Evolutionary conservation across 2,113 vertebrate species (phyloP).

Genomic region (Monopterus albus): DNA sequence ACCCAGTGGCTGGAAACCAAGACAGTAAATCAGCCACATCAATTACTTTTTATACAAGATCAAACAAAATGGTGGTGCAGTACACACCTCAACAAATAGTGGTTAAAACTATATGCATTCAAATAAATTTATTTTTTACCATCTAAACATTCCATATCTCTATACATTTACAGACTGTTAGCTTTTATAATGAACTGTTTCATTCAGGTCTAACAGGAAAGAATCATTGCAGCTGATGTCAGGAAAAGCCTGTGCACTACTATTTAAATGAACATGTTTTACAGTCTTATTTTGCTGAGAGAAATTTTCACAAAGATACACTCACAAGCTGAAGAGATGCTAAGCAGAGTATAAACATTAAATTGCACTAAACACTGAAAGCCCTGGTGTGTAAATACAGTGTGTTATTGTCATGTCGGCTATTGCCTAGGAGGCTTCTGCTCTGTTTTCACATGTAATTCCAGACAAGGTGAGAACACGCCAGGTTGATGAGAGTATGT

Average conservation of each 20-base stretch:
- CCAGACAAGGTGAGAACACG: constrained; percentile 15
- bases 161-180: neutral
- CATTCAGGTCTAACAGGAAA: neutral
- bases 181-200: neutral
- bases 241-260: neutral
- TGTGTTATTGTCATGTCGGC: neutral
- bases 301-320: neutral
- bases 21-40: constrained; percentile 9
- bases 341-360: constrained; percentile 3
- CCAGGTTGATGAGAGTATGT: neutral
- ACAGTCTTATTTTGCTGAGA: neutral
- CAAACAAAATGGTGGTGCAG: neutral
- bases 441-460: constrained; percentile 32
- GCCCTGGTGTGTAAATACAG: neutral
- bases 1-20: constrained; percentile 19
- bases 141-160: no score
- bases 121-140: no score
- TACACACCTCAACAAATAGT: neutral
- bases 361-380: constrained; percentile 4
- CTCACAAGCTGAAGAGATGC: neutral
- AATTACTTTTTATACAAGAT: neutral
- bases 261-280: neutral
- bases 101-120: neutral
- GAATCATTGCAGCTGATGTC: no score
- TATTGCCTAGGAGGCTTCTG: constrained; percentile 58